Percentiles rank a stretch among this genome's conserved stretches.
These are phyloP conservation scores for Apteryx mantelli DNA, from an alignment of 2,113 vertebrate species.

Conservation along the genomic window DNA sequence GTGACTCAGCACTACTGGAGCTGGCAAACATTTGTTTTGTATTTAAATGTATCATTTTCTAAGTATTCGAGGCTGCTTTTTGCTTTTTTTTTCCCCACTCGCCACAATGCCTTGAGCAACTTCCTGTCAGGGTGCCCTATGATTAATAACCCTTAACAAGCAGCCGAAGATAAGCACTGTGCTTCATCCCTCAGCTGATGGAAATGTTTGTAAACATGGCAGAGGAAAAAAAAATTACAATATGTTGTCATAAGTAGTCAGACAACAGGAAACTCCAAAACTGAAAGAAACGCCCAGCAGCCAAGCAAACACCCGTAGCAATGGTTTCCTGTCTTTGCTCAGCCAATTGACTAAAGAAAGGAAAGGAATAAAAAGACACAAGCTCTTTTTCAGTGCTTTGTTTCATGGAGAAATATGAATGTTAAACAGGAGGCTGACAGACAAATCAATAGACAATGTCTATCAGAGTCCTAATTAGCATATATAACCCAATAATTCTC, in stretches of 20 bases:
- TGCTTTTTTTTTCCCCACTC: background rate
- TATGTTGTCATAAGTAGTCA: background rate
- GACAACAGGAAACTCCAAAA: background rate
- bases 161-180: background rate
- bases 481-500: background rate
- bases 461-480: background rate
- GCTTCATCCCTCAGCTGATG: background rate
- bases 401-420: background rate
- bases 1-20: background rate
- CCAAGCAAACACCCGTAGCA: background rate
- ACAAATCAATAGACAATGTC: background rate
- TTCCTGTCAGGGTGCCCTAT: background rate
- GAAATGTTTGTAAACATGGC: constrained; percentile 33
- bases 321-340: background rate
- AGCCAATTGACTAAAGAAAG: background rate
- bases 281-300: background rate
- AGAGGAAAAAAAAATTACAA: background rate
- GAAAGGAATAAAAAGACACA: background rate
- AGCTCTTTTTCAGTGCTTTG: background rate
- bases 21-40: background rate
- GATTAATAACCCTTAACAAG: background rate
- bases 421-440: background rate
- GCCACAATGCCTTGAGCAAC: background rate
- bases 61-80: background rate
- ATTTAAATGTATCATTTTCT: constrained; percentile 13